Base-by-base conservation (phyloP, 1,140 invertebrate genomes). In the Drosophila truncata region DNA sequence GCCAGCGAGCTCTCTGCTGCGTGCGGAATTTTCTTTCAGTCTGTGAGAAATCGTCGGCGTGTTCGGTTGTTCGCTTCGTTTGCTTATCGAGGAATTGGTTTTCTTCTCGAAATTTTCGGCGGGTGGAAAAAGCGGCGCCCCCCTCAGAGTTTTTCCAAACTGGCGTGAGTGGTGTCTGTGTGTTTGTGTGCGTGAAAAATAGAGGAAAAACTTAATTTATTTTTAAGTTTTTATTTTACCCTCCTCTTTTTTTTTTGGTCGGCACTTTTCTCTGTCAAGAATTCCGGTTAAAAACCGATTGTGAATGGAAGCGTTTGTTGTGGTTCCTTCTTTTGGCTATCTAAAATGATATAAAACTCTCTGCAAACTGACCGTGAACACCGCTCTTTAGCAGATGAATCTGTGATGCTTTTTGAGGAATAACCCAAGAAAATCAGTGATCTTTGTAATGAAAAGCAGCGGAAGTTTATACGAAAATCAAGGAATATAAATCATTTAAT, bases 1-100 rank as follows among this genome's bases (percentile, higher is more conserved):
- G 35, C 54, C 44, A 31, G 69, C 35, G 42, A 71, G 82, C 77
- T 65, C 73, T 81, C 77, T 81, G 69, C 85, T 88, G 84, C 84
- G 84, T 88, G 85, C 67, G 85, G 85, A 88, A 88, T 88, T 88
- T 88, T 90, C 84, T 82, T 86, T 83, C 80, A 88, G 85, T 90
- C 85, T 82, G 86, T 90, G 85, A 90, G 85, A 85, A 90, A 90
- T 77, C 85, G 85, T 90, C 72, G 86, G 67, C 71, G 74, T 69
- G 81, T 77, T 85, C 71, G 79, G 83, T 82, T 69, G 64, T 42
- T 77, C 42, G 65, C 35, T 75, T 61, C 54, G 67, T 41, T 52
- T 80, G 66, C 80, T 70, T 77, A 80, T 87, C 72, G 80, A 42
- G 44, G 49, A 57, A 76, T 87, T 82, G 44, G 65, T 37, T 39